Percentiles rank a stretch among this genome's conserved stretches.
These are phyloP conservation scores for Onthophagus taurus DNA, from an alignment of 1,140 invertebrate species.

Conservation along the genomic window DNA sequence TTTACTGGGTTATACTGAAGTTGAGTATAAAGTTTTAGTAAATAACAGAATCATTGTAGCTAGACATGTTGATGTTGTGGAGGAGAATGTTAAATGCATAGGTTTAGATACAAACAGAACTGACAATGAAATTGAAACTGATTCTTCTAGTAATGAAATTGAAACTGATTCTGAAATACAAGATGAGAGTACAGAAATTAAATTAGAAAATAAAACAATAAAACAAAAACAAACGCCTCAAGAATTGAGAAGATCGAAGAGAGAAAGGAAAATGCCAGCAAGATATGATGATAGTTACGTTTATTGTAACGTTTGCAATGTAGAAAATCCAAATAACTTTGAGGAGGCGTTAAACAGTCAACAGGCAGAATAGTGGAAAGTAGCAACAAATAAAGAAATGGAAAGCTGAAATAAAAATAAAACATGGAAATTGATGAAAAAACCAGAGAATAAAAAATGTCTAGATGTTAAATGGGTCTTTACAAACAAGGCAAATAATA, in stretches of 20 bases:
- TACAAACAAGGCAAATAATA: constrained; percentile 27
- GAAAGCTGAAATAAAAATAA: constrained; percentile 25
- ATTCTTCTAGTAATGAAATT: background rate
- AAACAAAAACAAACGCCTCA: too few species aligned
- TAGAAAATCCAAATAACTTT: background rate
- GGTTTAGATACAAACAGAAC: background rate
- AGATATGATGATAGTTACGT: too few species aligned
- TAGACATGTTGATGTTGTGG: constrained; percentile 14
- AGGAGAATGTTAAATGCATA: constrained; percentile 3
- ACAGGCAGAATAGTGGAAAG: too few species aligned
- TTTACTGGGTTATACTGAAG: constrained; percentile 22
- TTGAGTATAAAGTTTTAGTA: constrained; percentile 22
- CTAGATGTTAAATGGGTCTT: constrained; percentile 29
- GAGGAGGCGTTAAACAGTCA: constrained; percentile 12
- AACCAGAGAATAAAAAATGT: constrained; percentile 22
- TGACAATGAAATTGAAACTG: background rate
- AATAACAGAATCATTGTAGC: constrained; percentile 4
- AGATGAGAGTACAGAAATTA: background rate
- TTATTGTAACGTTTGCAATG: background rate
- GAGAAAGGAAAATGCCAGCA: background rate
- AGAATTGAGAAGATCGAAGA: background rate
- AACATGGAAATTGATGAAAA: constrained; percentile 28
- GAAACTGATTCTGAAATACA: too few species aligned
- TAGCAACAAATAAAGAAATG: too few species aligned
- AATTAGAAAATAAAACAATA: background rate